phyloP scores from a whole-genome alignment of 2,888 invertebrate genomes.

The Ethmia dodecea region DNA sequence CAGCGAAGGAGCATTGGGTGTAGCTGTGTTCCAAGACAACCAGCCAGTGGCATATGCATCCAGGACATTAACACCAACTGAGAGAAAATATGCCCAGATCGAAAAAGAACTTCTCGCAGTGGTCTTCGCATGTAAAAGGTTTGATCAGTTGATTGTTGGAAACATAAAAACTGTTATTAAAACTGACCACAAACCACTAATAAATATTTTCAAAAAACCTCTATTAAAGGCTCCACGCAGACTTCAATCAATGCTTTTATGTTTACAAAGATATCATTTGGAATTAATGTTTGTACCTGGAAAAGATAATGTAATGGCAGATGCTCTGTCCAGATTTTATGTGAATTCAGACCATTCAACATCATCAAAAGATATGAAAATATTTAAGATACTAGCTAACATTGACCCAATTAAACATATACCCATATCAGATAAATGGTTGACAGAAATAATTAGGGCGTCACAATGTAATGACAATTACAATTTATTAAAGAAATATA shows the following conservation, averaged over 20 bases:
- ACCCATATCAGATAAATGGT: neutral
- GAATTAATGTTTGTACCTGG: neutral
- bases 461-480: neutral
- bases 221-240: too few species aligned
- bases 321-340: neutral
- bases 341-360: neutral
- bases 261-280: neutral
- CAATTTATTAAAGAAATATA: neutral
- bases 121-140: constrained; percentile 9
- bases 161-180: too few species aligned
- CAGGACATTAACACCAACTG: constrained; percentile 6
- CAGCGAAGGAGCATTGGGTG: constrained; percentile 5
- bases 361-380: too few species aligned
- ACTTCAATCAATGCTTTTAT: too few species aligned
- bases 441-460: neutral
- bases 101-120: constrained; percentile 12
- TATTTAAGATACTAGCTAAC: neutral
- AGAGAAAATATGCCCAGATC: constrained; percentile 12
- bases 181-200: too few species aligned
- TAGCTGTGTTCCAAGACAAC: neutral
- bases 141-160: too few species aligned
- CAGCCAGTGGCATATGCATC: neutral
- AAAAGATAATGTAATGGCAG: neutral
- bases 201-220: too few species aligned
- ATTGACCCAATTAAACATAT: neutral